phyloP scores from a whole-genome alignment of 2,888 invertebrate species.

The Helicoverpa assulta region DNA sequence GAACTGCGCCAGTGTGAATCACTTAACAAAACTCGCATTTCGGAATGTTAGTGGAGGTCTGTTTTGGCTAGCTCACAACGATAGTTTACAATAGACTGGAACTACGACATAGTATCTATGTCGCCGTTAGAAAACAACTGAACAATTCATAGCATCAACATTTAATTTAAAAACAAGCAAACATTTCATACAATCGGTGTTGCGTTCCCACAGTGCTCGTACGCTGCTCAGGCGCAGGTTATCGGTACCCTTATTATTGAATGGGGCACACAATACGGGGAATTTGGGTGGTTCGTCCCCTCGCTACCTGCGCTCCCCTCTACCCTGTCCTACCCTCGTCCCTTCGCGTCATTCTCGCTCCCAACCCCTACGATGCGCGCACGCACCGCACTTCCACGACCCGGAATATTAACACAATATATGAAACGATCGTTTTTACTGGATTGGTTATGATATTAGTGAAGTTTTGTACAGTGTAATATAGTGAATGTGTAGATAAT shows the following conservation, averaged over 20 bases:
- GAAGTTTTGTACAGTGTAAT: slow-evolving; percentile 68
- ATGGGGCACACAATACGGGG: slow-evolving; percentile 74
- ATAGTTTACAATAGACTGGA: slow-evolving; percentile 45
- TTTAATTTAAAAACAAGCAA: slow-evolving; percentile 68
- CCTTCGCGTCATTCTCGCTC: slow-evolving; percentile 73
- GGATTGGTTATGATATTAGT: slow-evolving; percentile 69
- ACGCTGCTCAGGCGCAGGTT: slow-evolving; percentile 69
- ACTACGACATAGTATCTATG: slow-evolving; percentile 42
- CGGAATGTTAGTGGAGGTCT: slow-evolving; percentile 24
- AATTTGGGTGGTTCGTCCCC: slow-evolving; percentile 79
- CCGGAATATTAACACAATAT: slow-evolving; percentile 38
- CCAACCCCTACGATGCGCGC: slow-evolving; percentile 80
- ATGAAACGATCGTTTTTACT: slow-evolving; percentile 60
- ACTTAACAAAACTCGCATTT: slow-evolving; percentile 16
- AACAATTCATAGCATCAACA: slow-evolving; percentile 66
- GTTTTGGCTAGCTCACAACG: slow-evolving; percentile 17
- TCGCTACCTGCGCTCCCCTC: slow-evolving; percentile 78
- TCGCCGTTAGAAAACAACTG: slow-evolving; percentile 54
- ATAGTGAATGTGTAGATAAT: slow-evolving; percentile 61
- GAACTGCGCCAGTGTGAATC: slow-evolving; percentile 10
- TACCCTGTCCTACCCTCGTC: slow-evolving; percentile 57
- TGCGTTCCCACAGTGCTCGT: slow-evolving; percentile 64
- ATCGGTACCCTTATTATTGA: slow-evolving; percentile 68
- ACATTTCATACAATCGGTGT: slow-evolving; percentile 61
- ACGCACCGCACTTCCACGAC: slow-evolving; percentile 69